Base-by-base conservation (phyloP, 1,140 invertebrate species). In the Acromyrmex heyeri region DNA sequence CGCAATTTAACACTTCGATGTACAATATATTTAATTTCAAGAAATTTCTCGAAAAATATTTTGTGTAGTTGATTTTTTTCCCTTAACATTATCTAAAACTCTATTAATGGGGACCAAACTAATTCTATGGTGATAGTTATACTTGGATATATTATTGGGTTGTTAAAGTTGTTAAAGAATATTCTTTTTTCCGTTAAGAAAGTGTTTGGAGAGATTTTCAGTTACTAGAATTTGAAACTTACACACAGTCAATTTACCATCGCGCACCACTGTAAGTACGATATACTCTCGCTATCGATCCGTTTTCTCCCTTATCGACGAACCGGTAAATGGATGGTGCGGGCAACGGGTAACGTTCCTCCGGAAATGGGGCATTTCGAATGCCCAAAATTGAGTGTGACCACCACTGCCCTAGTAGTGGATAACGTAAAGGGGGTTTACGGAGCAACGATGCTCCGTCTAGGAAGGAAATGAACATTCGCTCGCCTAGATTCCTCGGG, bases 391-490 rank as follows among this genome's bases (percentile, higher is more conserved):
- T 87, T 78, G 69, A 70, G 55, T 67, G 57, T 57, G 77, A 86
- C 30, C 62, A 57, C 85, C 38, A 69, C 14, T 86, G 61, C 38
- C 70, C 77, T 50, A 38, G 70, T 62, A 57, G 48, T 44, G 61
- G 48, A 24, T 27, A 61, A 53, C 30, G 24, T 78, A 85, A 73
- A 65, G 61, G 76, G 64, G 82, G 70, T 81, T 81, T 72, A 72
- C 65, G 65, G 50, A 70, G 57, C 38, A 59, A 44, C 34, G 38
- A 8, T 8, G 14, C 21, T 59, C 18, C 70, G 70, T 89, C 62
- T 72, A 86, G 87, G 44, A 57, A 90, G 88, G 88, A 90, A 90
- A 90, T 90, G 88, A 87, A 87, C 88, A 83, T 87, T 89, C 88
- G 62, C 78, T 90, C 73, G 88, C 64, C 53, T 86, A 87, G 85